Percentiles rank a stretch among this genome's conserved stretches.
phyloP scores from a whole-genome alignment of 2,113 vertebrate species.

The Zosterops lateralis region DNA sequence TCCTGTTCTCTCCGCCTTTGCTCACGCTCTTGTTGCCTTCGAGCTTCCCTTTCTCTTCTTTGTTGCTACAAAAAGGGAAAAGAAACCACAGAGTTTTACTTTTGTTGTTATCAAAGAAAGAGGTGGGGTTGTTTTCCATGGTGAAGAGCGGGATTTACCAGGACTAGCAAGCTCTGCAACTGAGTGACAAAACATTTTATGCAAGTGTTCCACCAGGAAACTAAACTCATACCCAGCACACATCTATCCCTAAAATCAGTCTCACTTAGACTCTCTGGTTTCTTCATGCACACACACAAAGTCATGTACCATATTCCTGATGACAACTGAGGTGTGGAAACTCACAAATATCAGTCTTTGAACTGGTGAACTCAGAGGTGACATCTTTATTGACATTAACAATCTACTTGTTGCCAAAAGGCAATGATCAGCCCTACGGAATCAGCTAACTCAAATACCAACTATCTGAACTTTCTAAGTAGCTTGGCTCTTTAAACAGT shows the following conservation, averaged over 20 bases:
- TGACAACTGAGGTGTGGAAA: not conserved
- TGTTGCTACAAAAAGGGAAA: slow-evolving; percentile 84
- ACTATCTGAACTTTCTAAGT: not conserved
- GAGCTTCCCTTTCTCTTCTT: slow-evolving; percentile 92
- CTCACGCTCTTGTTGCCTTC: slow-evolving; percentile 95
- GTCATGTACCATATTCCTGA: not conserved
- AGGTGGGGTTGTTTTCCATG: slow-evolving; percentile 46
- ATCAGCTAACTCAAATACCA: not conserved
- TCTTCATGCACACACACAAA: not conserved
- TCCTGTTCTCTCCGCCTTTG: slow-evolving; percentile 94
- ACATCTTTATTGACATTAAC: not conserved
- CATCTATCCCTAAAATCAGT: not conserved
- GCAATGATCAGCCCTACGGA: not conserved
- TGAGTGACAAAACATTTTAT: slow-evolving; percentile 28
- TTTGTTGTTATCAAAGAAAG: slow-evolving; percentile 58
- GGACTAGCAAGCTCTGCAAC: slow-evolving; percentile 56
- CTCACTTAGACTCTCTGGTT: not conserved
- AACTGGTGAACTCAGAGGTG: not conserved
- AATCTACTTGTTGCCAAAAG: not conserved
- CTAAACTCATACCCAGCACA: not conserved
- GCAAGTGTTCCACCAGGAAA: slow-evolving; percentile 26
- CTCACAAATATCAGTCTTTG: not conserved
- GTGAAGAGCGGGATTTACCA: slow-evolving; percentile 35
- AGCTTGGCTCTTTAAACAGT: not conserved
- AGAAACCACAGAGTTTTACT: slow-evolving; percentile 41